These are phyloP conservation scores for Formicarius rufipectus DNA, from an alignment of 2,113 vertebrate genomes.

Conservation along the genomic window DNA sequence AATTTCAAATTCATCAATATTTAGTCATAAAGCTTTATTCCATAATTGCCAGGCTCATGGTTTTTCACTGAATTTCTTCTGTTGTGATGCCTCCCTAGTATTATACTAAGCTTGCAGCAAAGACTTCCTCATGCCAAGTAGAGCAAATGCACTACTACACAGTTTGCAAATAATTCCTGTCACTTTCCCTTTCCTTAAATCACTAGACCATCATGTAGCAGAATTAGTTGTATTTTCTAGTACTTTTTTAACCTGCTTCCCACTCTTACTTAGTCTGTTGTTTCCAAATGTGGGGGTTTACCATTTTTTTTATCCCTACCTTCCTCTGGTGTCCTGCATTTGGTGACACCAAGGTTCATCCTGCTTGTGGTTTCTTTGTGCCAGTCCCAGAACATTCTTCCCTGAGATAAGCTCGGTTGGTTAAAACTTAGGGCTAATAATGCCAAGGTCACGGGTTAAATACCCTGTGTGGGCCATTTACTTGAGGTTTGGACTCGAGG, in stretches of 20 bases:
- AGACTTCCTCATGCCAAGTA: neutral
- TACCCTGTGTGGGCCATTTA: neutral
- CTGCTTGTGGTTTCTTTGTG: accelerated
- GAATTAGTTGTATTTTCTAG: neutral
- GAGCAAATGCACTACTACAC: neutral
- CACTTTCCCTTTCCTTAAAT: neutral
- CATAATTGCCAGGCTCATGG: neutral
- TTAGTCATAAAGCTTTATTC: neutral
- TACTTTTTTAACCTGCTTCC: neutral
- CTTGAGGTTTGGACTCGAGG: neutral
- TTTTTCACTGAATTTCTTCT: neutral
- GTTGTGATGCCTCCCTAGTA: neutral
- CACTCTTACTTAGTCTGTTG: neutral
- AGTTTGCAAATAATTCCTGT: neutral
- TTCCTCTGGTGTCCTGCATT: neutral
- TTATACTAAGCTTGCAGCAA: neutral
- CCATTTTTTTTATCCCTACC: neutral
- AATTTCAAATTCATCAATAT: neutral
- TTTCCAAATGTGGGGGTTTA: neutral
- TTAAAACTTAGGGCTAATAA: neutral
- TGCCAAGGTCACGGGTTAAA: neutral
- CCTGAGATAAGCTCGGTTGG: neutral
- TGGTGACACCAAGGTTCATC: accelerated
- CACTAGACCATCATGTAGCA: neutral
- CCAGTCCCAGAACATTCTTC: neutral